These are phyloP conservation scores for Atethmia centrago DNA, from an alignment of 2,888 invertebrate species.

Conservation along the genomic window DNA sequence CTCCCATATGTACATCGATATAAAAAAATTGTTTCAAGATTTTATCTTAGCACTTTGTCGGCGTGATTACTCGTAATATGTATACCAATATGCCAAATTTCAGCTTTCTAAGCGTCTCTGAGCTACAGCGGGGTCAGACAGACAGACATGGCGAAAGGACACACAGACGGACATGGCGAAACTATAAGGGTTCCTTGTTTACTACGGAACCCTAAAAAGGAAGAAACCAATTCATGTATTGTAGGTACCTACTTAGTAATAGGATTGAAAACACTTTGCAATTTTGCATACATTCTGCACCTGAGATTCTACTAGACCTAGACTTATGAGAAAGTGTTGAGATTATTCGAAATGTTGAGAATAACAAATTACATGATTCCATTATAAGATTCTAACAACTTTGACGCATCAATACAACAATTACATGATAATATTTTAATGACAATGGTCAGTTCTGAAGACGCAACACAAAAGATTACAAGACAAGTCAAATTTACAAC, in stretches of 20 bases:
- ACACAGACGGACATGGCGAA: no score
- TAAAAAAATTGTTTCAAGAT: no score
- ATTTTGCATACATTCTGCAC: neutral
- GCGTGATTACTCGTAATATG: no score
- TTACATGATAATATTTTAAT: slow-evolving; percentile 37
- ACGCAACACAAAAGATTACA: slow-evolving; percentile 51
- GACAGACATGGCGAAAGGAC: no score
- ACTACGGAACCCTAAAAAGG: no score
- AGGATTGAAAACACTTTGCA: neutral
- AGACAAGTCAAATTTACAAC: slow-evolving; percentile 45
- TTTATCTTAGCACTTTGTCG: no score
- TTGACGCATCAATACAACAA: neutral
- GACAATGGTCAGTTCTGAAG: slow-evolving; percentile 28
- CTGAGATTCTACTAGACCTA: neutral
- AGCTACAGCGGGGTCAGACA: no score
- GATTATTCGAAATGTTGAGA: neutral
- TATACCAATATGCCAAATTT: no score
- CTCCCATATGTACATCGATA: no score
- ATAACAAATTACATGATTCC: neutral
- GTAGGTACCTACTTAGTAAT: neutral
- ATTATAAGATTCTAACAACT: neutral
- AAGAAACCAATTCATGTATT: neutral
- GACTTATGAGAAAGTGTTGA: neutral
- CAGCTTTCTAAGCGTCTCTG: no score
- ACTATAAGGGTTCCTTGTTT: no score